phyloP scores from a whole-genome alignment of 2,797 vertebrate genomes.

The Lacerta agilis region DNA sequence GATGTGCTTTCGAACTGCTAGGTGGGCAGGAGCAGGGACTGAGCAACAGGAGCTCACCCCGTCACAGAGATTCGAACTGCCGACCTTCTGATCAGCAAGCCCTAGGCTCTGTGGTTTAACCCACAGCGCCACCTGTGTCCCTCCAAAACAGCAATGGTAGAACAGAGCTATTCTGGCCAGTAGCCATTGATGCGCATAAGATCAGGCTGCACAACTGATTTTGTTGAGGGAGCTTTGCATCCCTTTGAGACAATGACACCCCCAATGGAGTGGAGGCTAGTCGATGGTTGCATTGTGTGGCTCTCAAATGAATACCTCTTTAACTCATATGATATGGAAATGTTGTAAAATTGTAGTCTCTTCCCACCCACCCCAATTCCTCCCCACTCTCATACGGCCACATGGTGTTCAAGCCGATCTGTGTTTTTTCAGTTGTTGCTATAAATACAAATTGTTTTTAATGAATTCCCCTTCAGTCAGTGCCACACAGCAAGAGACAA shows the following conservation, averaged over 20 bases:
- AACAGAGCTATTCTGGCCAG: no score
- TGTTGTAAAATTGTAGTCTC: not conserved
- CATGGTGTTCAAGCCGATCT: not conserved
- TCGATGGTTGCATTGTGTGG: no score
- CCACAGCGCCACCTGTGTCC: no score
- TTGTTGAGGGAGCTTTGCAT: not conserved
- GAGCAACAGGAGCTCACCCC: no score
- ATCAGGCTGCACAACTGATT: not conserved
- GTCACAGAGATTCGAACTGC: no score
- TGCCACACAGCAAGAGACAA: not conserved
- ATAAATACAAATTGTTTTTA: not conserved
- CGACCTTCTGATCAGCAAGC: no score
- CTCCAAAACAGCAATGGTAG: no score
- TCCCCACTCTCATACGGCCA: not conserved
- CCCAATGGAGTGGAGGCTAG: not conserved
- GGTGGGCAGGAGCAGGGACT: no score
- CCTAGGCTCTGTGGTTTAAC: no score
- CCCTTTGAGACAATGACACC: not conserved
- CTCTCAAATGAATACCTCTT: not conserved
- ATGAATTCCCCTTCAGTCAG: not conserved
- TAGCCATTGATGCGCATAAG: not conserved
- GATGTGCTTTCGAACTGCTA: no score
- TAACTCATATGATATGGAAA: not conserved
- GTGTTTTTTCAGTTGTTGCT: not conserved
- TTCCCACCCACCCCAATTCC: no score